Base-by-base conservation (phyloP, 2,797 vertebrate species). In the Melanogrammus aeglefinus region DNA sequence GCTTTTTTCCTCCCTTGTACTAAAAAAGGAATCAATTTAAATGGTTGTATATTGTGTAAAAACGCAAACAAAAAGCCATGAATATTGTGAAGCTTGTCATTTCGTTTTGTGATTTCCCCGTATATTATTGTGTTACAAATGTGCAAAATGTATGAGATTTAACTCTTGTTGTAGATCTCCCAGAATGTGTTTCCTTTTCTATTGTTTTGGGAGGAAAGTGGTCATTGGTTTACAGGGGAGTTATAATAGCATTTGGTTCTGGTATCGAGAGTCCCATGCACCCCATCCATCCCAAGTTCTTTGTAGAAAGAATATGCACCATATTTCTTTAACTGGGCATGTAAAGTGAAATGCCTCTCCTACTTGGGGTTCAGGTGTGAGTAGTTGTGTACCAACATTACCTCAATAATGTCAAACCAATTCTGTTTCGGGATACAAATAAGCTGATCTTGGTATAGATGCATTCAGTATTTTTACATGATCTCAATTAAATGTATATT, bases 41-140 rank as follows among this genome's bases (percentile, higher is more conserved):
- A 92, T 94, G 95, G 95, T 94, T 97, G 96, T 97, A 97, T 95
- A 97, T 97, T 96, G 96, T 97, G 94, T 95, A 94, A 91, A 95
- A 93, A 93, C 91, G 91, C 91, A 90, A 88, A 87, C 80, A 91
- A 90, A 91, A 94, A 93, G 92, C 94, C 94, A 94, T 94, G 94
- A 92, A 93, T 95, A 93, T 95, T 94, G 95, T 95, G 94, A 96
- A 95, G 95, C 94, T 95, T 96, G 96, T 95, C 93, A 94, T 95
- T 94, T 94, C 89, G 94, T 95, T 93, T 94, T 92, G 94, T 95
- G 93, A 91, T 92, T 69, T 69, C 92, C 94, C 92, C 93, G 91
- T 96, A 95, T 96, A 95, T 96, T 95, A 93, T 95, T 95, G 95
- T 95, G 94, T 94, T 93, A 94, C 91, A 94, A 95, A 95, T 95